Percentiles rank a stretch among this genome's conserved stretches.
Evolutionary conservation across 2,797 vertebrate genomes (phyloP).

Genomic region (Malurus splendens): DNA sequence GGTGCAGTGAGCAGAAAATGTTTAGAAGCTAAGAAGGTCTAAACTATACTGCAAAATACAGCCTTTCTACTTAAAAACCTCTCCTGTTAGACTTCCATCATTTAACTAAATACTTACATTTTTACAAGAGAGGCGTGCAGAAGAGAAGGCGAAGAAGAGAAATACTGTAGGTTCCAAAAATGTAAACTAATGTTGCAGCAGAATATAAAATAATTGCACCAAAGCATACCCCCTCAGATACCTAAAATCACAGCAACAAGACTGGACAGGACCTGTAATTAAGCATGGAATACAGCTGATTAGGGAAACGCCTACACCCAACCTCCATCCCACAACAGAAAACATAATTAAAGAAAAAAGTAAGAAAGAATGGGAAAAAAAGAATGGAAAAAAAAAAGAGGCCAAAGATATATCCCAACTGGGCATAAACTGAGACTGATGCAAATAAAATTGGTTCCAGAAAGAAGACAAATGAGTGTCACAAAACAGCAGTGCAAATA

Average conservation of each 20-base stretch:
- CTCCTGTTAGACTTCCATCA: conserved; percentile 54
- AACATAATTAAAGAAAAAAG: not conserved
- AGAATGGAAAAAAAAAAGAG: not conserved
- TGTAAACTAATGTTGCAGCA: conserved; percentile 67
- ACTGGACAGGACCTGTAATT: conserved; percentile 68
- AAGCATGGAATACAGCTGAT: conserved; percentile 65
- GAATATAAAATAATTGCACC: conserved; percentile 64
- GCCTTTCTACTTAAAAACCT: conserved; percentile 57
- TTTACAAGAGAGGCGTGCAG: conserved; percentile 66
- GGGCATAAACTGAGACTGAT: not conserved
- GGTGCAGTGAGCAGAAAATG: conserved; percentile 40
- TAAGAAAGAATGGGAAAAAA: not conserved
- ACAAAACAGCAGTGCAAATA: conserved; percentile 2
- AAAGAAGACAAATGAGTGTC: not conserved
- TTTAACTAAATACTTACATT: conserved; percentile 66
- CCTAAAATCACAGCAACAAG: conserved; percentile 67
- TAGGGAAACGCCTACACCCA: conserved; percentile 61
- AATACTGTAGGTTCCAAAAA: conserved; percentile 67
- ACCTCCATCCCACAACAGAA: conserved; percentile 32
- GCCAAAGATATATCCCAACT: conserved; percentile 5
- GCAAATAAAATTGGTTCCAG: not conserved
- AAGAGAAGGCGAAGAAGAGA: conserved; percentile 66
- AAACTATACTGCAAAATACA: conserved; percentile 21
- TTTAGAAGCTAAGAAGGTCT: conserved; percentile 24
- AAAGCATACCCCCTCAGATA: conserved; percentile 68